Base-by-base conservation (phyloP, 2,888 invertebrate species). In the Diarsia rubi region DNA sequence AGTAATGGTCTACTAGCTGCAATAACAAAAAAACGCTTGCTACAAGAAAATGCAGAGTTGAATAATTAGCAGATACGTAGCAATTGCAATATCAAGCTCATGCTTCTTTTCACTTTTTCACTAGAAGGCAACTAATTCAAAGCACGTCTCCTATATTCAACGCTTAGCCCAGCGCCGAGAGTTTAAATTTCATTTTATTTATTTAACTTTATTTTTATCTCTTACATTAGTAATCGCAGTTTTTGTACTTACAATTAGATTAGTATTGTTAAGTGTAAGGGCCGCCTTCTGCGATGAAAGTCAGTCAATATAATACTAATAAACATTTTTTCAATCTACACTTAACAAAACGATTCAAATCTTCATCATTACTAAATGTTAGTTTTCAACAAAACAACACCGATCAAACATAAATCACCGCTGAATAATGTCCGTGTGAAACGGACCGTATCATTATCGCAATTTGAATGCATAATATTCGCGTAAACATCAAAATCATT, bases 391-490 rank as follows among this genome's bases (percentile, higher is more conserved):
- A 44, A 77, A 78, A 75, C 54, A 82, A 69, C n/a, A 75, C 67
- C 42, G 62, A 66, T 19, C 21, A 27, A 24, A 42, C 37, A 57
- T 67, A 78, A 79, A 70, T 79, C 68, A 24, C 21, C 12, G 21
- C 19, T 67, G 49, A 71, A 66, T 67, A 57, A 78, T 83, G 49
- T 59, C 12, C 42, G 57, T 63, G 79, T 62, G 83, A 67, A 79
- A 71, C 83, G 66, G 27, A 11, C 79, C 83, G 71, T 79, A 45
- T 78, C 78, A 83, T 83, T 47, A 57, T 37, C 57, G 31, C 49
- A 49, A 83, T 78, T 83, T 59, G 45, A 83, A 78, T 71, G 83
- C 66, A 79, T 83, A 79, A 79, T 83, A 66, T 67, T 71, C 54
- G 52, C 66, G 66, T 83, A 83, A 79, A 83, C 52, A 78, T 52